Conservation (phyloP, 2,113 vertebrate species). For the Pungitius pungitius region DNA sequence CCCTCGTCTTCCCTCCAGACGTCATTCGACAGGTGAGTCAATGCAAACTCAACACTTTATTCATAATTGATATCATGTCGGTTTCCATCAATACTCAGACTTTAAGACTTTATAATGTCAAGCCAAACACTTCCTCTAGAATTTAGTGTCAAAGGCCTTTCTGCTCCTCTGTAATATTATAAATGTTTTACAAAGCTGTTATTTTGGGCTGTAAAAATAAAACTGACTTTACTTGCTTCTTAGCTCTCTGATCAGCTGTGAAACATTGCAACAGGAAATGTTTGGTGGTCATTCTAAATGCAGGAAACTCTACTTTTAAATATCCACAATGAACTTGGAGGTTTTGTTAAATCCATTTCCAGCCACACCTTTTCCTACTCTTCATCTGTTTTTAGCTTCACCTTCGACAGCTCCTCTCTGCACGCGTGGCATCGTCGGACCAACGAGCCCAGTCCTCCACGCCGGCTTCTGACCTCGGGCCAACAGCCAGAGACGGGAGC, state of each 20-base stretch:
- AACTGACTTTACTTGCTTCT: background rate
- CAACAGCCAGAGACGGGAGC: slow-evolving; percentile 12
- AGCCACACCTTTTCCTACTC: background rate
- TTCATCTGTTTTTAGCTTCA: slow-evolving; percentile 22
- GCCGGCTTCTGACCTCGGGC: background rate
- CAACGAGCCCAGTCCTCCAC: background rate
- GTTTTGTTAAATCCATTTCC: background rate
- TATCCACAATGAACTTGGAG: background rate
- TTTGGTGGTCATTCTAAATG: background rate
- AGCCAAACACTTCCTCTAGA: background rate
- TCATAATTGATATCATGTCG: background rate
- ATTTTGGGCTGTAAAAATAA: background rate
- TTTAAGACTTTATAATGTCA: background rate
- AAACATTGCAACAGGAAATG: background rate
- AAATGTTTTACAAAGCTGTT: background rate
- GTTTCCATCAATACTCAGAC: background rate
- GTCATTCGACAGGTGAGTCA: slow-evolving; percentile 47
- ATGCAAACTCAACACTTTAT: background rate
- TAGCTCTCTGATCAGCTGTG: background rate
- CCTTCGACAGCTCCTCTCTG: slow-evolving; percentile 33
- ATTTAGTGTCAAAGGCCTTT: background rate
- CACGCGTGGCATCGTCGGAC: slow-evolving; percentile 6
- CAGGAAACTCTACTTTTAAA: background rate
- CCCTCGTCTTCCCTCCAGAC: slow-evolving; percentile 26
- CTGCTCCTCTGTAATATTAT: background rate